These are phyloP conservation scores for Macropis europaea DNA, from an alignment of 2,888 invertebrate genomes.

Conservation along the genomic window DNA sequence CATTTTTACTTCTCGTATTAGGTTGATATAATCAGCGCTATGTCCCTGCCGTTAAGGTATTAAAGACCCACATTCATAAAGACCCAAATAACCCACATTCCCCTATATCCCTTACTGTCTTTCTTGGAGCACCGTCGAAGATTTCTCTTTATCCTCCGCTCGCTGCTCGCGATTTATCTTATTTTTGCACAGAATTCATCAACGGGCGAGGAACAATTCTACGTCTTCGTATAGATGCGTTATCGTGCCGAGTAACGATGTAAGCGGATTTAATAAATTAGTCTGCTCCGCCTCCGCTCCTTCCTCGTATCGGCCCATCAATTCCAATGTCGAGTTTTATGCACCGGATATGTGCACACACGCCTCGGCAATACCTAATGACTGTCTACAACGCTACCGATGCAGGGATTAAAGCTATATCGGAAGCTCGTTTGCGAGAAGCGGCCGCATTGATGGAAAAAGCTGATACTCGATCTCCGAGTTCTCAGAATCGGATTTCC, in stretches of 20 bases:
- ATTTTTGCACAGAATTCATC: slow-evolving; percentile 7
- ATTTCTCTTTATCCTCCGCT: neutral
- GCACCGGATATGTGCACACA: slow-evolving; percentile 36
- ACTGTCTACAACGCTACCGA: slow-evolving; percentile 5
- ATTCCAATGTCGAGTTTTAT: slow-evolving; percentile 41
- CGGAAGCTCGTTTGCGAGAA: neutral
- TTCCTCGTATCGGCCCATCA: slow-evolving; percentile 28
- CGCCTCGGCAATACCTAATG: slow-evolving; percentile 28
- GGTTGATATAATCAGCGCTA: too few relatives aligned
- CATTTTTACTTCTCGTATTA: too few relatives aligned
- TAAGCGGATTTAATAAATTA: slow-evolving; percentile 50
- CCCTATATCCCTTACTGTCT: too few relatives aligned
- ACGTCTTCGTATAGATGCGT: slow-evolving; percentile 1
- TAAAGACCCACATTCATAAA: too few relatives aligned
- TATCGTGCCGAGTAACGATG: slow-evolving; percentile 10
- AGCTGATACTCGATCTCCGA: neutral
- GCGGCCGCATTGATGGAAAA: neutral
- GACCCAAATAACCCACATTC: too few relatives aligned
- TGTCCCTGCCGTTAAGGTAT: too few relatives aligned
- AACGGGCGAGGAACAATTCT: neutral
- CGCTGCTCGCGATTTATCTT: neutral
- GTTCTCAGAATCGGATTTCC: neutral
- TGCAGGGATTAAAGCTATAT: neutral
- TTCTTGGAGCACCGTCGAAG: too few relatives aligned
- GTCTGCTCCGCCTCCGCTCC: slow-evolving; percentile 17